Evolutionary conservation across 2,888 invertebrate genomes (phyloP).

Genomic region (Zaprionus bogoriensis): DNA sequence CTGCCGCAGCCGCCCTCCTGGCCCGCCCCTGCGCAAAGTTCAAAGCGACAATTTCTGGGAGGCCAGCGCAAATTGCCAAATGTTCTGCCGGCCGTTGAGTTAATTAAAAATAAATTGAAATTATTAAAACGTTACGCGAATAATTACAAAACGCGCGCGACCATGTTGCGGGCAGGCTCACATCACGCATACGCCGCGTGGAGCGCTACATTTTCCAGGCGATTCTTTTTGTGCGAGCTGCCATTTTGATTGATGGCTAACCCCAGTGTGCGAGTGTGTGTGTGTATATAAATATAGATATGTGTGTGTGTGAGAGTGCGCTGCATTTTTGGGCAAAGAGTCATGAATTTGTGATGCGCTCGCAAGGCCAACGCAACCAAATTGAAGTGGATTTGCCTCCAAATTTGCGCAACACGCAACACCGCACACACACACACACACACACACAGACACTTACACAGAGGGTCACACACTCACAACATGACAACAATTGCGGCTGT

Average conservation of each 20-base stretch:
- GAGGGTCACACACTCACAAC: background rate
- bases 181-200: constrained; percentile 63
- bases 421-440: background rate
- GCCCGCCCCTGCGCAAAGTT: constrained; percentile 22
- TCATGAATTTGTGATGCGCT: constrained; percentile 69
- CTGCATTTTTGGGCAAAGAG: constrained; percentile 58
- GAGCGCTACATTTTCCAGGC: constrained; percentile 25
- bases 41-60: constrained; percentile 47
- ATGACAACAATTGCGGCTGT: background rate
- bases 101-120: constrained; percentile 71
- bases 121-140: constrained; percentile 60
- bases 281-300: constrained; percentile 3
- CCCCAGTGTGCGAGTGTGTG: constrained; percentile 7
- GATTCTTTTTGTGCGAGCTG: constrained; percentile 10
- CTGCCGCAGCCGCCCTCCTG: background rate
- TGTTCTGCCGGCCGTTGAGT: constrained; percentile 24
- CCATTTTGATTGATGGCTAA: constrained; percentile 67
- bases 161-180: background rate
- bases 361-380: constrained; percentile 50
- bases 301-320: constrained; percentile 4
- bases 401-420: constrained; percentile 15
- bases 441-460: background rate
- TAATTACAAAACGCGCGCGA: constrained; percentile 45
- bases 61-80: constrained; percentile 31
- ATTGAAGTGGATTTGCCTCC: constrained; percentile 64